Evolutionary conservation across 2,888 invertebrate species (phyloP).

Genomic region (Brachyopa scutellaris): DNA sequence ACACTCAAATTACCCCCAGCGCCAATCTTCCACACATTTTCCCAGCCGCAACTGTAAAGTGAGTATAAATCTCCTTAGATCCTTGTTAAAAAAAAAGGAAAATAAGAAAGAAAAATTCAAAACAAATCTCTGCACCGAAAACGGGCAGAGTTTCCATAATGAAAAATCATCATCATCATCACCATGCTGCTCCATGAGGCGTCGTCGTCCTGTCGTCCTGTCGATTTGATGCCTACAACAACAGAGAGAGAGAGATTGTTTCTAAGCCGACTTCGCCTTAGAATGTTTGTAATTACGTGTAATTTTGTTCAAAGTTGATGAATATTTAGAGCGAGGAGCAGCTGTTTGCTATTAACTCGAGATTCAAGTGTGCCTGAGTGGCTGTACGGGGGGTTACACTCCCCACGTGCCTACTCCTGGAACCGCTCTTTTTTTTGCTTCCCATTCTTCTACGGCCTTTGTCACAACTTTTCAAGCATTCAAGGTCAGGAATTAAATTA

Average conservation of each 20-base stretch:
- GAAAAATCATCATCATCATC: slow-evolving; percentile 16
- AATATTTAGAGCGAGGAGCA: slow-evolving; percentile 43
- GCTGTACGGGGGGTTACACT: background rate
- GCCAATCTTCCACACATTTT: background rate
- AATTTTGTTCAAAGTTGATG: slow-evolving; percentile 60
- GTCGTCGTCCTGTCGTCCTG: no score
- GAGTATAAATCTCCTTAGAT: slow-evolving; percentile 38
- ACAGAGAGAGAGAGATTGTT: background rate
- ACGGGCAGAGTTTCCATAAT: background rate
- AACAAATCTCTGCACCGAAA: slow-evolving; percentile 28
- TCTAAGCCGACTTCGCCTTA: slow-evolving; percentile 19
- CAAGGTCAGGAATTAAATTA: slow-evolving; percentile 56
- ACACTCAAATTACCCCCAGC: slow-evolving; percentile 4
- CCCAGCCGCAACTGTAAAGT: slow-evolving; percentile 5
- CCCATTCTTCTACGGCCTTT: slow-evolving; percentile 20
- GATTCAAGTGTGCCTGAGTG: slow-evolving; percentile 27
- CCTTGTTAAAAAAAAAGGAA: no score
- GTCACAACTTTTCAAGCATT: slow-evolving; percentile 43
- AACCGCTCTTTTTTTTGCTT: slow-evolving; percentile 23
- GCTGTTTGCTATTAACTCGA: slow-evolving; percentile 56
- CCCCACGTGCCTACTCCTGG: slow-evolving; percentile 1
- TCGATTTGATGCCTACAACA: slow-evolving; percentile 11
- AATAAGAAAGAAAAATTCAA: slow-evolving; percentile 40
- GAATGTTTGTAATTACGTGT: slow-evolving; percentile 43
- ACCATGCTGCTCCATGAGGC: background rate